Percentiles rank a stretch among this genome's conserved stretches.
Conservation (phyloP, 2,797 vertebrate species). For the Luscinia megarhynchos region DNA sequence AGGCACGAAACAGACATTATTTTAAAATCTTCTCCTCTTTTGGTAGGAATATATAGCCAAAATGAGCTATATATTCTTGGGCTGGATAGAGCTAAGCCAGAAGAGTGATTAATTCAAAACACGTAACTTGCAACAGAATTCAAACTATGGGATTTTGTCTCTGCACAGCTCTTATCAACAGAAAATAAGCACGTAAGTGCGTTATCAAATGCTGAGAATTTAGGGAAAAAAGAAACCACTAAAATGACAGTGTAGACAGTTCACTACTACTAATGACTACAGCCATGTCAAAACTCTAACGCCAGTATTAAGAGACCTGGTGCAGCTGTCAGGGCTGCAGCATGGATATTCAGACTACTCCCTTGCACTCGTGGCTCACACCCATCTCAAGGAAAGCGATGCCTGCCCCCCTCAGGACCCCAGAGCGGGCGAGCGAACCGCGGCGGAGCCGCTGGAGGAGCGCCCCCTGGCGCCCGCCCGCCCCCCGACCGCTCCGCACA, state of each 20-base stretch:
- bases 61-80: neutral
- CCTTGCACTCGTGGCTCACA: rapidly evolving
- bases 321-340: neutral
- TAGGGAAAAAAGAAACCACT: neutral
- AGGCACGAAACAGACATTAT: neutral
- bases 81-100: neutral
- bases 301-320: neutral
- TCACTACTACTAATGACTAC: neutral
- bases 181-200: neutral
- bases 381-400: rapidly evolving
- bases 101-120: neutral
- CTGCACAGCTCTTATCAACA: neutral
- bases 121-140: neutral
- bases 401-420: rapidly evolving
- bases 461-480: neutral
- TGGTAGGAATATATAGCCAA: neutral
- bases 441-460: neutral
- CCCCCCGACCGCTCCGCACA: rapidly evolving
- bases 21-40: neutral
- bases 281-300: neutral
- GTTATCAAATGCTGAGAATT: neutral
- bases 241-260: neutral
- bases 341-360: rapidly evolving
- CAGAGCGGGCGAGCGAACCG: rapidly evolving
- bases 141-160: neutral